Percentiles rank a stretch among this genome's conserved stretches.
phyloP scores from a whole-genome alignment of 2,888 invertebrate species.

The Polylopha cassiicola region DNA sequence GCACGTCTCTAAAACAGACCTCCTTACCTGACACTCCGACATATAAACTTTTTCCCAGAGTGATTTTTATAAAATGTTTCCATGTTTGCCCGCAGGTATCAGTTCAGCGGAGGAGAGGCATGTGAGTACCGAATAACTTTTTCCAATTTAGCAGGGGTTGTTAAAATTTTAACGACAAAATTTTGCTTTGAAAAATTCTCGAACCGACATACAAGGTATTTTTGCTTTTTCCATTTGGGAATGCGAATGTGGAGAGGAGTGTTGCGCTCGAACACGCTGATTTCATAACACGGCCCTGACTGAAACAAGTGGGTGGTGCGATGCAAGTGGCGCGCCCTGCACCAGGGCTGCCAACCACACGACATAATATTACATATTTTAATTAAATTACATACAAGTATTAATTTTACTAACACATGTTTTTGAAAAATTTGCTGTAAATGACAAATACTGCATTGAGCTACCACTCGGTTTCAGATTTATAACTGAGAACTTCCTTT shows the following conservation, averaged over 20 bases:
- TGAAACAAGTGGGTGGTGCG: conserved; percentile 74
- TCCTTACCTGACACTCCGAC: too few species aligned
- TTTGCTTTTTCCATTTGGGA: conserved; percentile 70
- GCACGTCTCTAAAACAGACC: too few species aligned
- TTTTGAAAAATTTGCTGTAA: too few species aligned
- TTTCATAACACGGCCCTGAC: conserved; percentile 73
- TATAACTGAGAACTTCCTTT: too few species aligned
- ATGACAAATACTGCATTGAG: too few species aligned
- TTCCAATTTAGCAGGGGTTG: conserved; percentile 51
- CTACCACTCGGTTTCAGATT: too few species aligned
- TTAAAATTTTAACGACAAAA: conserved; percentile 57
- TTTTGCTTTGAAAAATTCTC: conserved; percentile 64
- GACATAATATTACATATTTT: too few species aligned
- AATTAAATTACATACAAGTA: too few species aligned
- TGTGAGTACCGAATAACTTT: conserved; percentile 67
- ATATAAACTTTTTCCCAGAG: background rate
- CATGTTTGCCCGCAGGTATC: conserved; percentile 68
- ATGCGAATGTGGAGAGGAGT: conserved; percentile 59
- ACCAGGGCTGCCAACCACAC: conserved; percentile 41
- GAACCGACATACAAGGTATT: conserved; percentile 45
- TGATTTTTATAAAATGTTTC: conserved; percentile 24
- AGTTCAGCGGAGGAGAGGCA: conserved; percentile 74
- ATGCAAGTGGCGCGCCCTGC: conserved; percentile 60
- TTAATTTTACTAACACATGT: too few species aligned
- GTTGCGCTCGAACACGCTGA: conserved; percentile 75